Base-by-base conservation (phyloP, 2,113 vertebrate genomes). In the Myrmecophaga tridactyla region DNA sequence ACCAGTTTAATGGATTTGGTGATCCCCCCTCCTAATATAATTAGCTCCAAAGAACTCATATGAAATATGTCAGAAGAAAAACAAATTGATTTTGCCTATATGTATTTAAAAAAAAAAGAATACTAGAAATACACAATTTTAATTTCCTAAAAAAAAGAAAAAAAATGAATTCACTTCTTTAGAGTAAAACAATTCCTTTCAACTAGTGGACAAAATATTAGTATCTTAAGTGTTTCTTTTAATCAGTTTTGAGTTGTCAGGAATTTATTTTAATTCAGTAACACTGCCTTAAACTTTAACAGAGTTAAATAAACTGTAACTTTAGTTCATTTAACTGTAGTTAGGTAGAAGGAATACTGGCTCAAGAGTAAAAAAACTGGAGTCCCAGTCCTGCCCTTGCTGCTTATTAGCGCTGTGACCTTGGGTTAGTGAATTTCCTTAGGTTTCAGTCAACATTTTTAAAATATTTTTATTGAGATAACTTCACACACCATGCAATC, bases 81-180 rank as follows among this genome's bases (percentile, higher is more conserved):
- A 80, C 6, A 56, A 67, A 80, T 4, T 78, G 15, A 41, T 51
- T 97, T 92, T 65, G 29, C 46, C 60, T 91, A 1, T 88, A 51
- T 81, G n/a, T 84, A 53, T 78, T 86, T 51, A 4, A 3, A 9
- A 58, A 85, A 63, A 67, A 84, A 93, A 89, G 8, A 72, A 23
- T 82, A 95, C 53, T 63, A 89, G 29, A 88, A 84, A 62, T 70
- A 60, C 63, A 58, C 10, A 56, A 17, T 94, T 96, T n/a, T n/a
- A n/a, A n/a, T n/a, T n/a, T n/a, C n/a, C n/a, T n/a, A n/a, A n/a
- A n/a, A n/a, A n/a, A n/a, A n/a, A n/a, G n/a, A n/a, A n/a, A 58
- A 58, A 27, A 56, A 43, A 58, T 56, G 29, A 94, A 84, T 27
- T 23, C 20, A 72, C 2, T 88, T 96, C 39, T 90, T 0, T 86